Percentiles rank a stretch among this genome's conserved stretches.
Evolutionary conservation across 2,797 vertebrate genomes (phyloP).

Genomic region (Muraenolepis orangiensis): DNA sequence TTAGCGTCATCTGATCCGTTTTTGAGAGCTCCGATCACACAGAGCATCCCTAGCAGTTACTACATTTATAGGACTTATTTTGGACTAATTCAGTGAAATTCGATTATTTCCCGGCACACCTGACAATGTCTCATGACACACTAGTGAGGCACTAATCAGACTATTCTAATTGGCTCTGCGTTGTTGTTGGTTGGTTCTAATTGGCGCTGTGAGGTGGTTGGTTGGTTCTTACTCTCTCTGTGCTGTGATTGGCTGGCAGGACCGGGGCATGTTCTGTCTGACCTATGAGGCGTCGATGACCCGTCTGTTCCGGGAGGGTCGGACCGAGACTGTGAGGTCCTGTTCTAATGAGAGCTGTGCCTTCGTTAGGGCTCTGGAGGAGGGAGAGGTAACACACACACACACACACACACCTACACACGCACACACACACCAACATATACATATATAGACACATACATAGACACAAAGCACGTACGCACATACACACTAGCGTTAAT

Average conservation of each 20-base stretch:
- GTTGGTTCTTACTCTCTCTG: neutral
- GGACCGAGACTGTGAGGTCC: constrained; percentile 87
- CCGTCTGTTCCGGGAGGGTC: constrained; percentile 86
- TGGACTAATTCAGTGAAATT: too few species aligned
- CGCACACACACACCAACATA: too few species aligned
- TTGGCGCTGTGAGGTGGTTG: neutral
- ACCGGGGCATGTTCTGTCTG: constrained; percentile 79
- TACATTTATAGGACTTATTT: too few species aligned
- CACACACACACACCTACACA: neutral
- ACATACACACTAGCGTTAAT: too few species aligned
- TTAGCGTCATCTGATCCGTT: too few species aligned
- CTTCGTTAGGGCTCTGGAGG: constrained; percentile 79
- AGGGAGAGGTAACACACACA: constrained; percentile 61
- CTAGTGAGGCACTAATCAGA: too few species aligned
- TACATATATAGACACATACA: too few species aligned
- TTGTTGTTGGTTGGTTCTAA: neutral
- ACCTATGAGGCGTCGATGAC: constrained; percentile 91
- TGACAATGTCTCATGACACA: too few species aligned
- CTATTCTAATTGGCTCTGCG: neutral
- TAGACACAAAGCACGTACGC: too few species aligned
- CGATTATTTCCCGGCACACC: too few species aligned
- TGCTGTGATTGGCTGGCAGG: constrained; percentile 55
- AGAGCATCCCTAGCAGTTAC: too few species aligned
- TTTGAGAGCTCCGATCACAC: too few species aligned
- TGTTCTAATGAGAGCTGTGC: constrained; percentile 78